A percentile compares a stretch with the other conserved stretches of the same genome.
Evolutionary conservation across 2,888 invertebrate species (phyloP).

Genomic region (Tridacna crocea): DNA sequence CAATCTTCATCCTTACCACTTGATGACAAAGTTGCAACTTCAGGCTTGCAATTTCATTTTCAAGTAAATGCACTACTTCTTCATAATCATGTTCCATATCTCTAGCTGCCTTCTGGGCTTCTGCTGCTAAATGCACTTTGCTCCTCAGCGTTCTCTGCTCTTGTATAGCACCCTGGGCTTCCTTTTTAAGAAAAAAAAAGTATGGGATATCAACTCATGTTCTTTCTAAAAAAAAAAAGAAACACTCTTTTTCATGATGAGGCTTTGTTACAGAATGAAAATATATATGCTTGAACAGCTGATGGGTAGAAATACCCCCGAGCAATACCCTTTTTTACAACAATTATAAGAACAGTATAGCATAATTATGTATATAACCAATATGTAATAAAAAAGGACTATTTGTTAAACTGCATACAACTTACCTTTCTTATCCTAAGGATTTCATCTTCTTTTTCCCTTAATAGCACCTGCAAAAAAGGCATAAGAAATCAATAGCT

Average conservation of each 20-base stretch:
- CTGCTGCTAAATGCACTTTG: constrained; percentile 80
- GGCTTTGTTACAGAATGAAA: too few relatives aligned
- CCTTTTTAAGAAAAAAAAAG: constrained; percentile 61
- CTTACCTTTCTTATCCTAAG: constrained; percentile 74
- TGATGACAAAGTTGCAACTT: constrained; percentile 68
- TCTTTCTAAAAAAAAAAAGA: too few relatives aligned
- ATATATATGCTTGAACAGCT: too few relatives aligned
- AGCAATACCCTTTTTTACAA: too few relatives aligned
- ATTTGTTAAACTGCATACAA: too few relatives aligned
- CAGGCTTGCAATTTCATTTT: constrained; percentile 79
- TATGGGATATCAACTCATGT: neutral
- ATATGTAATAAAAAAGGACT: too few relatives aligned
- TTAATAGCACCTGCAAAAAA: constrained; percentile 66
- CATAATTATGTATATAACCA: too few relatives aligned
- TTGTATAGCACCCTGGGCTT: constrained; percentile 79
- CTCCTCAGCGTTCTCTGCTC: constrained; percentile 76
- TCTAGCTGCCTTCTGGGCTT: constrained; percentile 81
- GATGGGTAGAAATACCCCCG: too few relatives aligned
- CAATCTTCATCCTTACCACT: constrained; percentile 53
- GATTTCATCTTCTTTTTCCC: constrained; percentile 76
- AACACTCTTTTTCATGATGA: too few relatives aligned
- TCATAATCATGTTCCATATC: constrained; percentile 83
- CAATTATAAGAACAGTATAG: too few relatives aligned
- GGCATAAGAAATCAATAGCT: neutral
- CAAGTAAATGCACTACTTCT: constrained; percentile 80